Evolutionary conservation across 2,113 vertebrate genomes (phyloP), one percentile per base, ranked within the genome.

Genomic region (Cynopterus brachyotis): DNA sequence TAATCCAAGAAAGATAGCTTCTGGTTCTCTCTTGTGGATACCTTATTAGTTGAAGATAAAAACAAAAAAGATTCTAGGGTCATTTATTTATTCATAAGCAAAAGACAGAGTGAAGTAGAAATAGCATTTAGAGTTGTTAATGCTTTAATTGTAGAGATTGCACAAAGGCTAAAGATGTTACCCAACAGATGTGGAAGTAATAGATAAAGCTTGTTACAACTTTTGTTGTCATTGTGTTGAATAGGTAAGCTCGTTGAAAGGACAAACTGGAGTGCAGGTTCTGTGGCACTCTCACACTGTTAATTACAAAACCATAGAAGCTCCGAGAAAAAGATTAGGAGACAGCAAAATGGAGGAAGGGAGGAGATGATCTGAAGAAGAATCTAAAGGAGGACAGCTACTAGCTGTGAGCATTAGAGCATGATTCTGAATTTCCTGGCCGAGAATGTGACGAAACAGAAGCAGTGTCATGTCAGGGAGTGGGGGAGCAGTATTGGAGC

Each of bases 111-210:
- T 1, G 62, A 72, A 42, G 9, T 60, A 53, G 69, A 47, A 89
- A 17, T 8, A 47, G 19, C 42, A 15, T 32, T 0, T 1, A 7
- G 55, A 53, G 2, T 53, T 70, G 42, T 78, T 76, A 28, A 30
- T 10, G 9, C 53, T 11, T n/a, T 20, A 79, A 96, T 55, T 30
- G 3, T 4, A 10, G 57, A 88, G 78, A 26, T 2, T 75, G 45
- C 37, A 81, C 16, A 8, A 78, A 67, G 94, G 73, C 92, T 93
- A 89, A 37, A 35, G 94, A 53, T 69, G 95, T 94, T 86, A 66
- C 92, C 87, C 88, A 30, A 37, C 96, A 98, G 96, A 97, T 40
- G 26, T 53, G 16, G 86, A 90, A 91, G 37, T 96, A 96, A 97
- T 89, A 93, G 94, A 95, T 81, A 90, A 89, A 55, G 95, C 89